phyloP scores from a whole-genome alignment of 2,113 vertebrate genomes.

The Philantomba maxwellii region DNA sequence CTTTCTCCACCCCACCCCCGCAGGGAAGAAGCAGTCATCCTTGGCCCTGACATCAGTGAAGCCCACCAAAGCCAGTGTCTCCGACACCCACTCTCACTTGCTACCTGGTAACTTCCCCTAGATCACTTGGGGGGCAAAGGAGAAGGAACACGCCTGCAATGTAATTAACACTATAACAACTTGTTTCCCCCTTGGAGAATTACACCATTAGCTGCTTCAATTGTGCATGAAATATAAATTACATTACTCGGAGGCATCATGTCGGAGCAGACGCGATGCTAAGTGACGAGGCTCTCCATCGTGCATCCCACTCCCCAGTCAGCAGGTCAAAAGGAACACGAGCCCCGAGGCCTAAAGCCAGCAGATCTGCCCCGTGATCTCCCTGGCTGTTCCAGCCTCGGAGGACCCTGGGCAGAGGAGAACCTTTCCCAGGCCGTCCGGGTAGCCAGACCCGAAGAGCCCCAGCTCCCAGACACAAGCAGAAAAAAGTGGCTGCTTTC shows the following conservation, averaged over 20 bases:
- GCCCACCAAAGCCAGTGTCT: not conserved
- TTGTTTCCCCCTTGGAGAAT: constrained; percentile 87
- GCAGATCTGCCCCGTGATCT: constrained; percentile 65
- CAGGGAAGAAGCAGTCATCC: not conserved
- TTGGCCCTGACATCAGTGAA: not conserved
- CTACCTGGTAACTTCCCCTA: constrained; percentile 58
- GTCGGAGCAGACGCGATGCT: constrained; percentile 82
- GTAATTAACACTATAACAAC: constrained; percentile 88
- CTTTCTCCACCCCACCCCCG: accelerated
- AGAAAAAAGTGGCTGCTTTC: not conserved
- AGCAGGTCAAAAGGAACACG: constrained; percentile 77
- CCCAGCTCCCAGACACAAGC: not conserved
- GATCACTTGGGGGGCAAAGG: constrained; percentile 70
- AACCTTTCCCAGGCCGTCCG: not conserved
- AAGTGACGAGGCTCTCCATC: constrained; percentile 80
- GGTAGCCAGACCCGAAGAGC: not conserved
- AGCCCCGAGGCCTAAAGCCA: constrained; percentile 71
- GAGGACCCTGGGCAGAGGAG: not conserved
- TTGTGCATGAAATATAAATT: constrained; percentile 90
- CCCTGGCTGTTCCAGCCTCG: constrained; percentile 49
- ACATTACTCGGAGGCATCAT: constrained; percentile 85
- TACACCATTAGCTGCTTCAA: constrained; percentile 88
- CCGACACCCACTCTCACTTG: constrained; percentile 2
- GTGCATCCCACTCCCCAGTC: constrained; percentile 75
- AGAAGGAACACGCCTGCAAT: constrained; percentile 74